phyloP scores from a whole-genome alignment of 2,888 invertebrate genomes.

The Ypsolopha sequella region DNA sequence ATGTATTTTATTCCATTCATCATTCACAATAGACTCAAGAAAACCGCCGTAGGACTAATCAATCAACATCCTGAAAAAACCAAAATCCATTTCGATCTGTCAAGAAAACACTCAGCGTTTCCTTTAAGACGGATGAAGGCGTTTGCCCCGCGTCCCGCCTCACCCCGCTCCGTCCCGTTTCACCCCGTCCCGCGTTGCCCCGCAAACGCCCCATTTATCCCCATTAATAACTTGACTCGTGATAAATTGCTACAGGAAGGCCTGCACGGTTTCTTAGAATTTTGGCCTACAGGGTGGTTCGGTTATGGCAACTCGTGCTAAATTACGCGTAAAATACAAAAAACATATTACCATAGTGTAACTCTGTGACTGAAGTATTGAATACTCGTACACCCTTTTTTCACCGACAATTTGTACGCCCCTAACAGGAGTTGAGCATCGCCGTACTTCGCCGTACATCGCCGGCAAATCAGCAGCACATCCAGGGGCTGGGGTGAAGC shows the following conservation, averaged over 20 bases:
- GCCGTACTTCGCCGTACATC: too few relatives aligned
- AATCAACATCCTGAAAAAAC: too few relatives aligned
- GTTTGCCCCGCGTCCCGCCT: slow-evolving; percentile 19
- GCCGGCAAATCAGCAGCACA: too few relatives aligned
- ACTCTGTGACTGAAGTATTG: too few relatives aligned
- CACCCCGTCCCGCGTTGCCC: slow-evolving; percentile 14
- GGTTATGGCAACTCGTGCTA: neutral
- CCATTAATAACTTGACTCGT: slow-evolving; percentile 67
- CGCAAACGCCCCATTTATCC: slow-evolving; percentile 48
- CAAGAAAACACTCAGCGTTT: slow-evolving; percentile 7
- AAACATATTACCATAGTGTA: too few relatives aligned
- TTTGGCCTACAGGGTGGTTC: slow-evolving; percentile 39
- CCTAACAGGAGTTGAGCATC: too few relatives aligned
- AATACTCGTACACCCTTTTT: too few relatives aligned
- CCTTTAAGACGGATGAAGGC: slow-evolving; percentile 6
- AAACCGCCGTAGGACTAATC: too few relatives aligned
- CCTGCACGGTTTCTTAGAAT: slow-evolving; percentile 63
- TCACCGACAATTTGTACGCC: too few relatives aligned
- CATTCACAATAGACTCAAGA: too few relatives aligned
- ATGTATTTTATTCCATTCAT: too few relatives aligned
- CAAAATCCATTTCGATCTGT: slow-evolving; percentile 13
- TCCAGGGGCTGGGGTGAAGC: too few relatives aligned
- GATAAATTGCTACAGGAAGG: slow-evolving; percentile 62
- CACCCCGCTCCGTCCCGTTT: slow-evolving; percentile 16
- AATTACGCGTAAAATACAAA: neutral